These are phyloP conservation scores for Drosophila subobscura DNA, from an alignment of 1,140 invertebrate genomes.

Conservation along the genomic window DNA sequence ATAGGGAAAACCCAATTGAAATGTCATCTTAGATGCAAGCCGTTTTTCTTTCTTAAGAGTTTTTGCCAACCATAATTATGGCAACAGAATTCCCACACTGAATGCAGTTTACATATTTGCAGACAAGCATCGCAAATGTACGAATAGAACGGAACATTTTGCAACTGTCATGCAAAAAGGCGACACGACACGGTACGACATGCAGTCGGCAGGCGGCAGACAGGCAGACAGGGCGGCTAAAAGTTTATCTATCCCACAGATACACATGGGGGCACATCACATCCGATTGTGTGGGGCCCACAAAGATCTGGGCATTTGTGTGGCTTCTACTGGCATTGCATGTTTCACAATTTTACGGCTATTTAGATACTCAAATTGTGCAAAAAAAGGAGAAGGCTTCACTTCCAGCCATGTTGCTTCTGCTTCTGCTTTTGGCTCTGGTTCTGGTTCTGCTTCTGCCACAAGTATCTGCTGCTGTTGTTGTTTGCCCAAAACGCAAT, in stretches of 20 bases:
- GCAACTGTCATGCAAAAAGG: constrained; percentile 43
- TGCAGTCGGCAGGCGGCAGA: background rate
- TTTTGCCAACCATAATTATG: constrained; percentile 33
- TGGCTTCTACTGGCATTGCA: constrained; percentile 54
- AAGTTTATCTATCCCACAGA: constrained; percentile 37
- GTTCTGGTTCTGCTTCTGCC: constrained; percentile 30
- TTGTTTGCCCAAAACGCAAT: constrained; percentile 43
- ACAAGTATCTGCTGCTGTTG: constrained; percentile 10
- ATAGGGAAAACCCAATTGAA: no score
- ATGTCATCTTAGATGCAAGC: constrained; percentile 10
- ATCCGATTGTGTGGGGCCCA: constrained; percentile 48
- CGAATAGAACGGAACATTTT: constrained; percentile 32
- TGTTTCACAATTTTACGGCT: constrained; percentile 74
- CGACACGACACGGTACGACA: constrained; percentile 23
- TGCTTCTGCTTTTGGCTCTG: constrained; percentile 8
- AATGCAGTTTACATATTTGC: constrained; percentile 16
- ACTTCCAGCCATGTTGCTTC: background rate
- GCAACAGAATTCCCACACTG: constrained; percentile 27
- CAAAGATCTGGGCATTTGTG: constrained; percentile 48
- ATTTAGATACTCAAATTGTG: constrained; percentile 73
- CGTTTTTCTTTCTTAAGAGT: constrained; percentile 23
- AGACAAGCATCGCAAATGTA: constrained; percentile 31
- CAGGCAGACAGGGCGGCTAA: constrained; percentile 1
- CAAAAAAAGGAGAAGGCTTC: constrained; percentile 26
- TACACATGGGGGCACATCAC: constrained; percentile 28